A percentile compares a stretch with the other conserved stretches of the same genome.
These are phyloP conservation scores for Noctilio leporinus DNA, from an alignment of 2,113 vertebrate species.

Conservation along the genomic window DNA sequence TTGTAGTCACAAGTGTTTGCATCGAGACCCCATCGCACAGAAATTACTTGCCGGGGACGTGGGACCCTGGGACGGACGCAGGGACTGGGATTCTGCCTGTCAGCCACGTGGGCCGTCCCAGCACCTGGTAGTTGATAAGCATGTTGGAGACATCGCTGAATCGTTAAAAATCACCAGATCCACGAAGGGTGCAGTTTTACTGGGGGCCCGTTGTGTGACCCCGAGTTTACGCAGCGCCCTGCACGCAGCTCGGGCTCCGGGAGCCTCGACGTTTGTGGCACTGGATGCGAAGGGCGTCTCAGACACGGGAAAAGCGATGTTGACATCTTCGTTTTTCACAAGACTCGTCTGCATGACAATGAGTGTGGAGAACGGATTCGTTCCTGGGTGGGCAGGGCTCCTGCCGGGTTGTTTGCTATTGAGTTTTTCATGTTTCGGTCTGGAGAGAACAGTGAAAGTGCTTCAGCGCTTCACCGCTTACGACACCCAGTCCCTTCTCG, in stretches of 20 bases:
- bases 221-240: background rate
- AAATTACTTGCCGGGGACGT: background rate
- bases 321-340: conserved; percentile 63
- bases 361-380: conserved; percentile 66
- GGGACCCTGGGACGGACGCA: too few species aligned
- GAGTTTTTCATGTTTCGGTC: conserved; percentile 38
- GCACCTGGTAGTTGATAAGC: conserved; percentile 26
- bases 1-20: background rate
- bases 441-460: conserved; percentile 6
- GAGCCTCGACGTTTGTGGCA: conserved; percentile 51
- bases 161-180: conserved; percentile 60
- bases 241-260: too few species aligned
- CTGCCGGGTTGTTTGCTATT: conserved; percentile 43
- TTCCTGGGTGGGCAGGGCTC: conserved; percentile 13
- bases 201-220: conserved; percentile 32
- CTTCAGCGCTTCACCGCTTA: background rate
- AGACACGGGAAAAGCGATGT: conserved; percentile 34
- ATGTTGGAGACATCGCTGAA: too few species aligned
- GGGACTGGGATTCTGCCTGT: background rate
- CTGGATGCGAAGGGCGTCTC: conserved; percentile 60
- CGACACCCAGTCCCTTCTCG: background rate
- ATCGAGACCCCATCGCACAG: background rate
- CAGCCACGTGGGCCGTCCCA: background rate
- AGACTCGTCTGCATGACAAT: conserved; percentile 68
- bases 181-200: conserved; percentile 51